Evolutionary conservation across 2,113 vertebrate genomes (phyloP), one percentile per base, ranked within the genome.

Genomic region (Pelvicachromis taeniatus): DNA sequence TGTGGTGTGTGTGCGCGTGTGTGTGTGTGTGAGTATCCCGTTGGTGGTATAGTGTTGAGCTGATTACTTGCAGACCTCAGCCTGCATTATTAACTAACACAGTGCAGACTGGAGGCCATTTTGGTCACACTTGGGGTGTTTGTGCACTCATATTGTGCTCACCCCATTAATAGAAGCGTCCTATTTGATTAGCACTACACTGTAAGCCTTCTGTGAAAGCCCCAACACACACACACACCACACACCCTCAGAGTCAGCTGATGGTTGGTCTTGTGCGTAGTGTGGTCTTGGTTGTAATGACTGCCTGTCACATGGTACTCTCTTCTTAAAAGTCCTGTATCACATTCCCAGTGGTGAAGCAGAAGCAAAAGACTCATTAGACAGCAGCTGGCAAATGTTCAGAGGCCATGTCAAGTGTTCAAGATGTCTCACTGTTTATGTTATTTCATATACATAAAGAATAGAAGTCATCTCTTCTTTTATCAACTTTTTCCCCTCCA

Each of bases 81-180:
- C 54, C 77, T 92, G 86, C 85, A 90, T 92, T 89, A 89, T 91
- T 91, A 86, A 90, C 73, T 65, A 84, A 79, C 85, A 81, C 81
- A n/a, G 4, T 13, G 3, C 52, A 70, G 63, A 54, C 78, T 17
- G 73, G 38, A 87, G 80, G 83, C 83, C 84, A 53, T 88, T 86
- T 88, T 90, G 83, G 81, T 78, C 50, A 52, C 38, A 29, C 42
- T 23, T 19, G 8, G 38, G 5, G 48, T 52, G 58, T 83, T 29
- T 59, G 53, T 78, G 45, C 6, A 13, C 63, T 85, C 83, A 11
- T 65, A 52, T 86, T 86, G 78, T 81, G 68, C 73, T 77, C 42
- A 65, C 12, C 78, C 82, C 53, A 82, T 90, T 86, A 89, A 81
- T 70, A 54, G 55, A 33, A 14, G 21, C 78, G 48, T 77, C 55